Evolutionary conservation across 2,797 vertebrate genomes (phyloP), one percentile per base, ranked within the genome.

Genomic region (Nasua narica): DNA sequence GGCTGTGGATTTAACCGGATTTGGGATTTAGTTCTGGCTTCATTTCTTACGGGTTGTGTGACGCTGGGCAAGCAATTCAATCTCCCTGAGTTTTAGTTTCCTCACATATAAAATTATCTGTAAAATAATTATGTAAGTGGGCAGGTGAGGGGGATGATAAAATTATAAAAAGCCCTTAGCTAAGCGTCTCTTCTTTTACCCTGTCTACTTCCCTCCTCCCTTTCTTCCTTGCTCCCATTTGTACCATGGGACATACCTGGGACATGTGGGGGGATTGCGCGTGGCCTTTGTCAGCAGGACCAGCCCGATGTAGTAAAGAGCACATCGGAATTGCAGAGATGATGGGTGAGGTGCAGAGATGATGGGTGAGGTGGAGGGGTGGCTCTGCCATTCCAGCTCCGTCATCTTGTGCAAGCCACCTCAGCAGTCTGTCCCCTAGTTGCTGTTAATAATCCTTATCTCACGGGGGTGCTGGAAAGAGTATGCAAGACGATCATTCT

Each of bases 1-100:
- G 83, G 3, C 7, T 95, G 67, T 37, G 69, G 76, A 58, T 7
- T 56, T 48, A 5, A n/a, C 40, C n/a, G 25, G 18, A 58, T 2
- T 77, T 58, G n/a, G 11, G 25, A 16, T 43, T 89, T n/a, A 82
- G 43, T 56, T 85, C 40, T 79, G 35, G 35, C 19, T 87, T 15
- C 15, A 69, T 4, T 86, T 81, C 40, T 86, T 60, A 43, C 4
- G 72, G 40, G 5, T 54, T 58, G 5, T 82, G 37, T 43, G 27
- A 74, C 12, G 2, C 18, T 37, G 25, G 56, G 14, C 54, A 87
- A 77, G 87, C 29, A 40, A 46, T 32, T 52, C 14, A 21, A 23
- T 48, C 27, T 83, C 62, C 79, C 69, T 72, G 32, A 88, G 19
- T 77, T 94, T 70, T 90, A 35, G 67, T 95, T 90, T 95, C n/a